phyloP scores from a whole-genome alignment of 2,888 invertebrate species.

The Homarus gammarus region DNA sequence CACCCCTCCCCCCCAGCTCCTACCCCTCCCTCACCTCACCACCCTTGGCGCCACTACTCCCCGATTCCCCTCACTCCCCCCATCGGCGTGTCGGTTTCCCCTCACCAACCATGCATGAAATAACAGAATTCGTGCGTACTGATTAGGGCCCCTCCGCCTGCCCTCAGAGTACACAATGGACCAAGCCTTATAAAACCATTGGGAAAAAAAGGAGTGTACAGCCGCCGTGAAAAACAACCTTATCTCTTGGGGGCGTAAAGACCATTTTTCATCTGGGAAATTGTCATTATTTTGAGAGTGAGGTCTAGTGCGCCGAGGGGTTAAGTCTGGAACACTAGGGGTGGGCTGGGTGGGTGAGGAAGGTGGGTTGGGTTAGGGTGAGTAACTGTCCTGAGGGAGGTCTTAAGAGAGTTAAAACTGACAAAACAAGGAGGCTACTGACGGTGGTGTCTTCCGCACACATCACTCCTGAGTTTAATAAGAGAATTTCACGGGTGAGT shows the following conservation, averaged over 20 bases:
- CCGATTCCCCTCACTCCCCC: conserved; percentile 29
- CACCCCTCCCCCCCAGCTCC: background rate
- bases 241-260: conserved; percentile 14
- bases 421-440: too few species aligned
- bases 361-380: too few species aligned
- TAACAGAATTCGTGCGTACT: conserved; percentile 62
- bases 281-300: conserved; percentile 13
- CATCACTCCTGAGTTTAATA: too few species aligned
- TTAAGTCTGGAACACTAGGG: conserved; percentile 17
- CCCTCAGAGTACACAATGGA: conserved; percentile 14
- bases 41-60: background rate
- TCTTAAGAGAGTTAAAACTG: too few species aligned
- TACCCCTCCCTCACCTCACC: background rate
- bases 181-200: background rate
- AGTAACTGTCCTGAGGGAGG: background rate
- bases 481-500: too few species aligned
- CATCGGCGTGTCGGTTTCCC: conserved; percentile 48
- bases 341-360: too few species aligned
- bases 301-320: background rate
- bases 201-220: background rate
- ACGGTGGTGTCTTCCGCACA: too few species aligned
- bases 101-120: conserved; percentile 58
- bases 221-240: conserved; percentile 4
- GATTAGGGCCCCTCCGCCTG: conserved; percentile 37
- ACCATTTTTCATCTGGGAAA: conserved; percentile 27